phyloP scores from a whole-genome alignment of 2,113 vertebrate genomes.

The Carassius auratus region DNA sequence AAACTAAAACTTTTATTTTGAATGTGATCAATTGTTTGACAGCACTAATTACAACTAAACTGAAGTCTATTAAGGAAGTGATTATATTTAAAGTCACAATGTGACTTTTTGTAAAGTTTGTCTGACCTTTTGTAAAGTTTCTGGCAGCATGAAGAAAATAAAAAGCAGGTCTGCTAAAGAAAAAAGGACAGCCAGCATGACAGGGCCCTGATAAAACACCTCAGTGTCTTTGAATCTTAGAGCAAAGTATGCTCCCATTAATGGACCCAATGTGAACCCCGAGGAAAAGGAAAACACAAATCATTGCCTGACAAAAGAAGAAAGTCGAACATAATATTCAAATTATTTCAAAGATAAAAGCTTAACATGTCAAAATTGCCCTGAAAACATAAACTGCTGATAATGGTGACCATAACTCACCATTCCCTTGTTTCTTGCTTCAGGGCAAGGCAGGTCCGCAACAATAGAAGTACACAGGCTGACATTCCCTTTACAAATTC shows the following conservation, averaged over 20 bases:
- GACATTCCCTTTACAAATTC: constrained; percentile 93
- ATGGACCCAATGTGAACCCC: constrained; percentile 92
- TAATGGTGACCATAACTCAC: constrained; percentile 68
- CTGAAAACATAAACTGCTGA: background rate
- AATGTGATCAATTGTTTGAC: too few relatives aligned
- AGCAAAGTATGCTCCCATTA: constrained; percentile 90
- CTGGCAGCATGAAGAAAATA: constrained; percentile 86
- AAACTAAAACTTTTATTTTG: too few relatives aligned
- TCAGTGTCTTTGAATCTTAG: constrained; percentile 69
- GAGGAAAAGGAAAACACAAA: constrained; percentile 93
- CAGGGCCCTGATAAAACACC: constrained; percentile 72
- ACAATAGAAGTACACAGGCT: constrained; percentile 91
- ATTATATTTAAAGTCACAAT: background rate
- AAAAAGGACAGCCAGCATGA: constrained; percentile 83
- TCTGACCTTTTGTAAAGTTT: constrained; percentile 82
- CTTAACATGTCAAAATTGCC: constrained; percentile 64
- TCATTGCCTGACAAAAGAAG: constrained; percentile 83
- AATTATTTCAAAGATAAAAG: background rate
- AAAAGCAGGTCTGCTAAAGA: constrained; percentile 83
- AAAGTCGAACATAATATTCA: background rate
- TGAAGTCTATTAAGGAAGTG: background rate
- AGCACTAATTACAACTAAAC: too few relatives aligned
- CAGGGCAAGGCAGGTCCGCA: constrained; percentile 85
- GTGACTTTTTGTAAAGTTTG: constrained; percentile 82
- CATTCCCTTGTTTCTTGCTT: constrained; percentile 90